phyloP scores from a whole-genome alignment of 2,797 vertebrate species.

The Acropternis orthonyx region DNA sequence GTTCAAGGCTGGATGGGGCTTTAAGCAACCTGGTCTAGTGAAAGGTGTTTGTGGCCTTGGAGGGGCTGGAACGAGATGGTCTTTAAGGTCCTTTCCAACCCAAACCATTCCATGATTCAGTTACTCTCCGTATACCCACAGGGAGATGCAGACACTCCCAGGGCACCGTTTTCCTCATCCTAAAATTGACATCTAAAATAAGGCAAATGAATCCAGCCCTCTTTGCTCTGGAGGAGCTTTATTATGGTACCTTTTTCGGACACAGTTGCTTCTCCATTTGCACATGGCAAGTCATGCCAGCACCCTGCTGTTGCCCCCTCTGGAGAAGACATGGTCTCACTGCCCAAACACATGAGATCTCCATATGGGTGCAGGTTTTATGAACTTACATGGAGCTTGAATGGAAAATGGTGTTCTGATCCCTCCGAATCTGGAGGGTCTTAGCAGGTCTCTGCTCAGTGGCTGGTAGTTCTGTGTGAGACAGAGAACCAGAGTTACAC shows the following conservation, averaged over 20 bases:
- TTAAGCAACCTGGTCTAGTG: not conserved
- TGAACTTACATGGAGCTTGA: not conserved
- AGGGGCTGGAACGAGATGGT: fast-evolving
- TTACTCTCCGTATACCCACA: not conserved
- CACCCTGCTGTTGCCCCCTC: not conserved
- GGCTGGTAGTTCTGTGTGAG: not conserved
- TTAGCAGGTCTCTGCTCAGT: not conserved
- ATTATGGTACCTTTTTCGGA: not conserved
- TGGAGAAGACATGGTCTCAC: not conserved
- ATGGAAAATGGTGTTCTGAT: not conserved
- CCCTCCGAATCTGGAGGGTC: not conserved
- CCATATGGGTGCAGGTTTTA: not conserved
- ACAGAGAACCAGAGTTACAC: fast-evolving
- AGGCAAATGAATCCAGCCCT: not conserved
- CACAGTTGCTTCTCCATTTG: not conserved
- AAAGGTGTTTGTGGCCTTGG: not conserved
- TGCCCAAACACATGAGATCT: not conserved
- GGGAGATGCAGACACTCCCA: not conserved
- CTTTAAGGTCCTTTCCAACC: not conserved
- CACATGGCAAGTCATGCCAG: not conserved
- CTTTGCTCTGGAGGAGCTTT: not conserved
- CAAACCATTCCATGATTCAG: not conserved
- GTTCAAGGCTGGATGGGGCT: not conserved
- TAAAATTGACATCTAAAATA: not conserved
- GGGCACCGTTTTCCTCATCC: not conserved